These are phyloP conservation scores for Leptinotarsa tumamoca DNA, from an alignment of 2,888 invertebrate species.

Conservation along the genomic window DNA sequence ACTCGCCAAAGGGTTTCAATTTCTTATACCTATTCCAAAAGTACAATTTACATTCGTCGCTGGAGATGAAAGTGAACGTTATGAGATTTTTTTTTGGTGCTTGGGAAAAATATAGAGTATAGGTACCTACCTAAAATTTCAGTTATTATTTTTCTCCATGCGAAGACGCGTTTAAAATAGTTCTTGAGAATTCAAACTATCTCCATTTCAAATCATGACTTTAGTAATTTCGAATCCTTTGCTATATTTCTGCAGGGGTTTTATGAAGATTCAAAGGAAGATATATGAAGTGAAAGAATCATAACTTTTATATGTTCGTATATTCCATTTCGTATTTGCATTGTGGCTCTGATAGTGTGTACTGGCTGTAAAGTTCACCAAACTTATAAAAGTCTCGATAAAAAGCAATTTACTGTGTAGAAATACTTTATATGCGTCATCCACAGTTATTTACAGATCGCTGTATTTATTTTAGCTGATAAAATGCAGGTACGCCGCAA, in stretches of 20 bases:
- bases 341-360: slow-evolving; percentile 1
- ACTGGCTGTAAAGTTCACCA: slow-evolving; percentile 8
- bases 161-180: no score
- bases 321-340: neutral
- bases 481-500: slow-evolving; percentile 40
- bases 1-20: no score
- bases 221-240: neutral
- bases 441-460: slow-evolving; percentile 38
- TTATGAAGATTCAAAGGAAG: neutral
- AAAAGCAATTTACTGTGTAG: neutral
- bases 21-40: no score
- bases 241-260: neutral
- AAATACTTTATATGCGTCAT: slow-evolving; percentile 34
- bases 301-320: slow-evolving; percentile 2
- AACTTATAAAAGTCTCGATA: slow-evolving; percentile 5
- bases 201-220: neutral
- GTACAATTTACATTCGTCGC: no score
- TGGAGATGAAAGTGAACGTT: no score
- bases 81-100: neutral
- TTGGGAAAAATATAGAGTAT: neutral
- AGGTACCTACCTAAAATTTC: neutral
- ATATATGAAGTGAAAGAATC: neutral
- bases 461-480: slow-evolving; percentile 41
- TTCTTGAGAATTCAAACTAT: neutral
- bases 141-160: neutral